Evolutionary conservation across 92 coral and sea anemone genomes (phyloP).

Genomic region (Epizoanthus fatuus): DNA sequence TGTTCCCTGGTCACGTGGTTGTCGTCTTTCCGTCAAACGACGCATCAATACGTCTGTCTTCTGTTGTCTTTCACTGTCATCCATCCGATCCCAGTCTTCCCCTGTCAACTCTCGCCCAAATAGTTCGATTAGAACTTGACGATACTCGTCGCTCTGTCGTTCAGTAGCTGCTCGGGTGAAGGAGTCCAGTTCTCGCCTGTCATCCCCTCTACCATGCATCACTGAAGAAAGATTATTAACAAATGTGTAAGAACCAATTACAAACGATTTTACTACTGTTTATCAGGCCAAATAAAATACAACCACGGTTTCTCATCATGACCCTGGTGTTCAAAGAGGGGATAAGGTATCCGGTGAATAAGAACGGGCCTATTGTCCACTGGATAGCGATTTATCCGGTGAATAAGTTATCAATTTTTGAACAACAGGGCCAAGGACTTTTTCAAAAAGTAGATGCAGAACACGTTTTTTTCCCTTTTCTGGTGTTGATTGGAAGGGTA

Average conservation of each 20-base stretch:
- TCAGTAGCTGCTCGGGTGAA: conserved; percentile 52
- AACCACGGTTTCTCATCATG: too few relatives aligned
- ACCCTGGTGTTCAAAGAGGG: background rate
- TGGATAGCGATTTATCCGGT: too few relatives aligned
- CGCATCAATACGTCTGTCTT: conserved; percentile 61
- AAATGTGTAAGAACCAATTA: background rate
- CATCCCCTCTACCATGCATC: conserved; percentile 69
- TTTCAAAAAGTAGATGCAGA: too few relatives aligned
- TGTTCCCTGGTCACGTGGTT: conserved; percentile 14
- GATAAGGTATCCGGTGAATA: too few relatives aligned
- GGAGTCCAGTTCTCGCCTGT: conserved; percentile 57
- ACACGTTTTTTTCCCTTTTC: too few relatives aligned
- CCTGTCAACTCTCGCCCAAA: conserved; percentile 76
- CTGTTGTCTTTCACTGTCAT: conserved; percentile 57
- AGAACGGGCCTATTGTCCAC: too few relatives aligned
- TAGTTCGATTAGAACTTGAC: conserved; percentile 64
- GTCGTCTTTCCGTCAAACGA: conserved; percentile 60
- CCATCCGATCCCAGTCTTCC: conserved; percentile 85
- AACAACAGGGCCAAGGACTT: too few relatives aligned
- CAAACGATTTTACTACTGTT: too few relatives aligned
- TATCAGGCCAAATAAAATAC: too few relatives aligned
- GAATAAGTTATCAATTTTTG: too few relatives aligned
- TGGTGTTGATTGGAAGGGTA: too few relatives aligned
- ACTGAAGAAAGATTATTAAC: conserved; percentile 53
- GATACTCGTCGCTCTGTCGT: conserved; percentile 59